These are phyloP conservation scores for Xanthorhoe designata DNA, from an alignment of 2,888 invertebrate species.

Conservation along the genomic window DNA sequence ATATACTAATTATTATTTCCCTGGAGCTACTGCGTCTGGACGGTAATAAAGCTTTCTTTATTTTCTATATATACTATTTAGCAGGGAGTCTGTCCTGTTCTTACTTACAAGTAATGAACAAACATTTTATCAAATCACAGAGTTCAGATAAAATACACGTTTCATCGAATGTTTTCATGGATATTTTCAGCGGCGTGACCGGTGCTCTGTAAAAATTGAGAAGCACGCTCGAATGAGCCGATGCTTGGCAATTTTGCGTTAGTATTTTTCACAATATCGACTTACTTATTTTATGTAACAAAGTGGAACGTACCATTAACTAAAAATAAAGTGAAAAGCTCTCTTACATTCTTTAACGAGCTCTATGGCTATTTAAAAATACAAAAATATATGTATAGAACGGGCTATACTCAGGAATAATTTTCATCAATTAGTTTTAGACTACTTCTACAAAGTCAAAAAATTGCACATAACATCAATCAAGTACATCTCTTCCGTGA, in stretches of 20 bases:
- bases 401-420: no score
- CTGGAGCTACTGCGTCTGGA: no score
- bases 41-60: no score
- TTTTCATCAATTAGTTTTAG: no score
- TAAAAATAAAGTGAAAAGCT: no score
- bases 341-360: no score
- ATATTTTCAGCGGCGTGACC: conserved; percentile 40
- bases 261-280: conserved; percentile 2
- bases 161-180: conserved; percentile 22
- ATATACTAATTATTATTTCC: no score
- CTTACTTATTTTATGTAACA: background rate
- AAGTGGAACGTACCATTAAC: background rate
- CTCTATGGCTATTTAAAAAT: no score
- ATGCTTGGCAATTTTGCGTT: conserved; percentile 18
- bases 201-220: conserved; percentile 48
- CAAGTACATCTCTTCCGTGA: background rate
- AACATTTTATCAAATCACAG: background rate
- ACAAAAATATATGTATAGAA: no score
- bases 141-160: conserved; percentile 10
- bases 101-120: background rate
- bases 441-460: background rate
- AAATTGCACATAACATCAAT: background rate
- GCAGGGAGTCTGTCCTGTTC: background rate
- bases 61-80: no score
- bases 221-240: conserved; percentile 14